Evolutionary conservation across 2,888 invertebrate genomes (phyloP).

Genomic region (Thecophora atra): DNA sequence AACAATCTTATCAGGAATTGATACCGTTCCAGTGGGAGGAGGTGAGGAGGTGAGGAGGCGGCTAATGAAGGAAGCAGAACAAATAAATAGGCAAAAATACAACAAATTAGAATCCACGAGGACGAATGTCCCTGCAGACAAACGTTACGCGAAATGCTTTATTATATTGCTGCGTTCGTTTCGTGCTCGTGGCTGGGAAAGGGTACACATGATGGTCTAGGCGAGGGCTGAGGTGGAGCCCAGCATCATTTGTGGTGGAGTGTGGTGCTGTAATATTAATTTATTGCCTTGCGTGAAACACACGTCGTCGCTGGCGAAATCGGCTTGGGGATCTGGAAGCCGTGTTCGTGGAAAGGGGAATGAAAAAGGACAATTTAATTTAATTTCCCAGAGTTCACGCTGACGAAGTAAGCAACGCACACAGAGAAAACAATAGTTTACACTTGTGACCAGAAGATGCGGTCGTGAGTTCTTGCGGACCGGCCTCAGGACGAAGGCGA

Average conservation of each 20-base stretch:
- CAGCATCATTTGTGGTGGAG: slow-evolving; percentile 22
- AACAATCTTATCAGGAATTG: slow-evolving; percentile 13
- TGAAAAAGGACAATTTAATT: slow-evolving; percentile 63
- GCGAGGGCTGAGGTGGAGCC: neutral
- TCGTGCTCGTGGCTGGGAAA: slow-evolving; percentile 13
- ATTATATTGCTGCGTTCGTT: slow-evolving; percentile 28
- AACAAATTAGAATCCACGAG: slow-evolving; percentile 27
- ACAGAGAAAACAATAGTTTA: slow-evolving; percentile 52
- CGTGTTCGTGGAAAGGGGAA: no score
- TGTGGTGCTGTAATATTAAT: slow-evolving; percentile 45
- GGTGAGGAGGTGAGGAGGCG: no score
- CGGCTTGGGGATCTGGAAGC: slow-evolving; percentile 47
- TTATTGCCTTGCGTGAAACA: slow-evolving; percentile 37
- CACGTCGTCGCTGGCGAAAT: neutral
- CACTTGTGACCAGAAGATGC: slow-evolving; percentile 53
- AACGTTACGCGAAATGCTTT: slow-evolving; percentile 33
- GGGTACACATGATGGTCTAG: neutral
- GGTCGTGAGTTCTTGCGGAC: slow-evolving; percentile 25
- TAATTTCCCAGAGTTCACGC: slow-evolving; percentile 52
- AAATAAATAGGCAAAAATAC: slow-evolving; percentile 31
- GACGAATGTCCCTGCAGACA: slow-evolving; percentile 26
- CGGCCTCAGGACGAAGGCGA: slow-evolving; percentile 32
- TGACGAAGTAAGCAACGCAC: slow-evolving; percentile 31
- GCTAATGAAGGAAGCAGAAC: slow-evolving; percentile 23
- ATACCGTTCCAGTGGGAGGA: slow-evolving; percentile 10